These are phyloP conservation scores for Xanthostigma xanthostigma DNA, from an alignment of 2,888 invertebrate species.

Conservation along the genomic window DNA sequence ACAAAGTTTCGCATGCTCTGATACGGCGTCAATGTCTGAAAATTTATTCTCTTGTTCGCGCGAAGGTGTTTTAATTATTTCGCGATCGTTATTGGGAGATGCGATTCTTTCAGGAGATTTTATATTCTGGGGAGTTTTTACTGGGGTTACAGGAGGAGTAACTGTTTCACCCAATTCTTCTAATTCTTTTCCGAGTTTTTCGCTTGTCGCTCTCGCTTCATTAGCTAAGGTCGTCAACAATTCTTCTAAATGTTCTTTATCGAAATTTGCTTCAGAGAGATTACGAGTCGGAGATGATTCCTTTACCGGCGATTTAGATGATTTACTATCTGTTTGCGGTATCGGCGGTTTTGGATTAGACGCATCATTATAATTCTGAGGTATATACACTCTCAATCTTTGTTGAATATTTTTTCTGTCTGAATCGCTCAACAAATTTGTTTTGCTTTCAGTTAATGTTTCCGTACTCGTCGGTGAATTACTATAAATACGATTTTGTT, in stretches of 20 bases:
- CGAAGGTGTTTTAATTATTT: slow-evolving; percentile 1
- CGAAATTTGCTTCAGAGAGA: slow-evolving; percentile 19
- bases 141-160: slow-evolving; percentile 11
- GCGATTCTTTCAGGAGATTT: background rate
- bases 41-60: slow-evolving; percentile 12
- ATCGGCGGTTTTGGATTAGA: slow-evolving; percentile 17
- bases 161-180: slow-evolving; percentile 27
- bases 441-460: slow-evolving; percentile 24
- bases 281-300: slow-evolving; percentile 9
- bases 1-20: slow-evolving; percentile 32
- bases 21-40: slow-evolving; percentile 29
- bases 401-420: slow-evolving; percentile 13
- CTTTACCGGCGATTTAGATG: slow-evolving; percentile 8
- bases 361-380: slow-evolving; percentile 14
- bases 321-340: slow-evolving; percentile 14
- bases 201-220: slow-evolving; percentile 62
- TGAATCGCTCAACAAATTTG: slow-evolving; percentile 23
- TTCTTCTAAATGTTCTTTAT: slow-evolving; percentile 47
- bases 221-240: slow-evolving; percentile 56
- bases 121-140: background rate
- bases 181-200: slow-evolving; percentile 49
- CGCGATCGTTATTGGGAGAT: slow-evolving; percentile 1
- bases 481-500: slow-evolving; percentile 9
- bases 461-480: slow-evolving; percentile 20
- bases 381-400: slow-evolving; percentile 14